Evolutionary conservation across 2,113 vertebrate species (phyloP).

Genomic region (Crotalus helleri): DNA sequence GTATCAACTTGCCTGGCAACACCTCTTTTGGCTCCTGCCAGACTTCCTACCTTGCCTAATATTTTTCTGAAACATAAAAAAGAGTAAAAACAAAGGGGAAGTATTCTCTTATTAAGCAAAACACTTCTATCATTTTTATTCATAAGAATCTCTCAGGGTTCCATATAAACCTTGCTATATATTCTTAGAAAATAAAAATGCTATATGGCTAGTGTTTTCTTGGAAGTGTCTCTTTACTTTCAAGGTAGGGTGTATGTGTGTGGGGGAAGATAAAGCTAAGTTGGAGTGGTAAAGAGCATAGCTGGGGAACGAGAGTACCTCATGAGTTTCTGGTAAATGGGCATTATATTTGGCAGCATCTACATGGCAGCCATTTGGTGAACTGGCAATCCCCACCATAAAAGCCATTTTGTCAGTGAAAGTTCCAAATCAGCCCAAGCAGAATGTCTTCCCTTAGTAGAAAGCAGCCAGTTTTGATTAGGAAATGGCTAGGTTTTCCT

Average conservation of each 20-base stretch:
- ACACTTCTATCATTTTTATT: background rate
- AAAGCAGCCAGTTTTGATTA: background rate
- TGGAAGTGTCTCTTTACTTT: background rate
- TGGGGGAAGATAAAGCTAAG: background rate
- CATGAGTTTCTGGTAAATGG: background rate
- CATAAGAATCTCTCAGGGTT: background rate
- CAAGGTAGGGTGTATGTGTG: background rate
- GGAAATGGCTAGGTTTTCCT: background rate
- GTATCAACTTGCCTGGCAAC: background rate
- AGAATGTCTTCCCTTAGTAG: background rate
- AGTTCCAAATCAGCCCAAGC: background rate
- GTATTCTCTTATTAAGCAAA: background rate
- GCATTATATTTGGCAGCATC: background rate
- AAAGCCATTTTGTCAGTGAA: background rate
- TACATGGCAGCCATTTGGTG: background rate
- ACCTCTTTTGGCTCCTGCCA: background rate
- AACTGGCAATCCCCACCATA: background rate
- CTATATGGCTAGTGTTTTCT: background rate
- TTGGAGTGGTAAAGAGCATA: background rate
- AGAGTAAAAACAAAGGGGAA: background rate
- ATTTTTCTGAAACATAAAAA: background rate
- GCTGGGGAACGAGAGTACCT: background rate
- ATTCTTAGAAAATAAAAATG: background rate
- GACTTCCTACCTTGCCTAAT: background rate
- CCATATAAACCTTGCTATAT: background rate